Evolutionary conservation across 2,797 vertebrate species (phyloP).

Genomic region (Typhlichthys eigenmanni): DNA sequence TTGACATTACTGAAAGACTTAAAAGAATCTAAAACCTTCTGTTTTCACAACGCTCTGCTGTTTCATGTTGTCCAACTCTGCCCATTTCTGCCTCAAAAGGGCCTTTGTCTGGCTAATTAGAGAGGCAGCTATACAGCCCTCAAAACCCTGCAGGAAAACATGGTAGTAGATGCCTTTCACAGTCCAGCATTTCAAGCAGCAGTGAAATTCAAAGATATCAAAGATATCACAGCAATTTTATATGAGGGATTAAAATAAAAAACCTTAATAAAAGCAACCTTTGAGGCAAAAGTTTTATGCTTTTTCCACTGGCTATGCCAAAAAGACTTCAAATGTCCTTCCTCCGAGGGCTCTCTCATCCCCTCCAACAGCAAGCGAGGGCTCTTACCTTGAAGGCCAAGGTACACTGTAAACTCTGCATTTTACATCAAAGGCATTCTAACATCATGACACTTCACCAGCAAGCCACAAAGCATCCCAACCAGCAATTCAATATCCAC

Average conservation of each 20-base stretch:
- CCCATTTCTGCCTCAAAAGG: constrained; percentile 58
- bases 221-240: constrained; percentile 12
- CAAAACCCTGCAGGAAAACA: constrained; percentile 64
- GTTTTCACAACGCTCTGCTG: constrained; percentile 45
- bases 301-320: constrained; percentile 60
- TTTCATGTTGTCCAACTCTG: constrained; percentile 49
- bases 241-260: constrained; percentile 51
- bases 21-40: constrained; percentile 42
- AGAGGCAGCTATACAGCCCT: constrained; percentile 66
- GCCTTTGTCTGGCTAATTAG: constrained; percentile 73
- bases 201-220: constrained; percentile 56
- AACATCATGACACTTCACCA: constrained; percentile 26
- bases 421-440: constrained; percentile 31
- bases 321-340: constrained; percentile 61
- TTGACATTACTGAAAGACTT: constrained; percentile 45
- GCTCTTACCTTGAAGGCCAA: constrained; percentile 46
- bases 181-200: constrained; percentile 62
- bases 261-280: constrained; percentile 64
- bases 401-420: constrained; percentile 42
- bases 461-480: constrained; percentile 12
- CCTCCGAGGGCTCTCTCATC: constrained; percentile 53
- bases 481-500: constrained; percentile 9
- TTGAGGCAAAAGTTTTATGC: constrained; percentile 50
- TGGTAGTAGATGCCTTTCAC: constrained; percentile 65
- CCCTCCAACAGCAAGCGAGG: constrained; percentile 47